Base-by-base conservation (phyloP, 37 sponge, comb jelly and placozoan species). In the Hormiphora californensis region DNA sequence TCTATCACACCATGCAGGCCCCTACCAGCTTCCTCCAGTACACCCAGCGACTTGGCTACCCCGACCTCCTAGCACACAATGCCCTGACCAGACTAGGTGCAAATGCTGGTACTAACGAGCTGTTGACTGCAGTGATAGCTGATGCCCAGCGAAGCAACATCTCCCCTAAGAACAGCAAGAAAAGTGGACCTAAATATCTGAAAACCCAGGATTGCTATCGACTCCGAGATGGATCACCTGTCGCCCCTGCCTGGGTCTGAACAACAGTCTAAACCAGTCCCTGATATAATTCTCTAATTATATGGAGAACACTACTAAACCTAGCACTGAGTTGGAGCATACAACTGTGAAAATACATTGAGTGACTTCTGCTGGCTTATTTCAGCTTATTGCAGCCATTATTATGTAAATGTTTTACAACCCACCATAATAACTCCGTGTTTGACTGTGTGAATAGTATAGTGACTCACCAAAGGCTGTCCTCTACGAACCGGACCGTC, bases 31-130 rank as follows among this genome's bases (percentile, higher is more conserved):
- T 73, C 81, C 28, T 73, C 2, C 81, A 40, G 44, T 73, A 73
- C 44, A 73, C 81, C 2, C 81, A 25, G 28, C 40, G 81, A 73
- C 81, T 73, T 9, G 81, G 81, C 5, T 73, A 32, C 81, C 81
- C 81, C 2, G 81, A 73, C 12, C 35, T 21, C 28, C 44, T 73
- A 40, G 81, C 81, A 7, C 46, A n/a, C 28, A 43, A 40, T 7
- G 81, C 81, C 25, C 39, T 73, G 23, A 43, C 81, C 44, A 27
- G 81, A 15, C 81, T 73, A 23, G 81, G 46, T 3, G 28, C 12
- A 9, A 39, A 73, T 1, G 46, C 81, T 1, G 44, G 36, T 28
- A 73, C 81, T 32, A 33, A 73, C 44, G 81, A 73, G 4, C 81
- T 73, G 35, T 46, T 73, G 44, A 73, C 28, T 41, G 81, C 81